phyloP scores from a whole-genome alignment of 2,888 invertebrate genomes.

The Phrixothrix hirtus region DNA sequence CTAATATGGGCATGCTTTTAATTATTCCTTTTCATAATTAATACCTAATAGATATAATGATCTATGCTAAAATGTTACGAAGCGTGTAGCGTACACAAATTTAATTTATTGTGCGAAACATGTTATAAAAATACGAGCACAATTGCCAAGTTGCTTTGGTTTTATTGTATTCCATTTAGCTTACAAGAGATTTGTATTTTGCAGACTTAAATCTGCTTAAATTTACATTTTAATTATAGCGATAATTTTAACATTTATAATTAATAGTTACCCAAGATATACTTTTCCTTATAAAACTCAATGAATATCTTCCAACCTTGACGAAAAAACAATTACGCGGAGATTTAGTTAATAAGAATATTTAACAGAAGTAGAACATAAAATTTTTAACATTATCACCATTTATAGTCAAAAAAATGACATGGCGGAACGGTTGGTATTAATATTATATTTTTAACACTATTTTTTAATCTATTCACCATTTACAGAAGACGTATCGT shows the following conservation, averaged over 20 bases:
- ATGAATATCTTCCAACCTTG: too few relatives aligned
- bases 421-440: not conserved
- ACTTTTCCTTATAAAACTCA: too few relatives aligned
- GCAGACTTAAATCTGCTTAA: not conserved
- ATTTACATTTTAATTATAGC: not conserved
- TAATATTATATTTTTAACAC: not conserved
- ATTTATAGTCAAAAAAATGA: too few relatives aligned
- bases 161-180: not conserved
- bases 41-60: not conserved
- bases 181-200: not conserved
- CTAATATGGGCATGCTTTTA: not conserved
- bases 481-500: too few relatives aligned
- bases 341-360: not conserved
- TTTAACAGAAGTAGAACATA: not conserved
- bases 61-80: not conserved
- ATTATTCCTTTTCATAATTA: not conserved
- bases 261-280: too few relatives aligned
- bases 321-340: too few relatives aligned
- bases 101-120: slow-evolving; percentile 17
- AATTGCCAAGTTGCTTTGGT: slow-evolving; percentile 1
- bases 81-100: slow-evolving; percentile 4
- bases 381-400: not conserved
- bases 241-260: too few relatives aligned
- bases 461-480: too few relatives aligned
- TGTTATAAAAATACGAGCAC: slow-evolving; percentile 15